phyloP scores from a whole-genome alignment of 2,888 invertebrate species.

The Helicoverpa assulta region DNA sequence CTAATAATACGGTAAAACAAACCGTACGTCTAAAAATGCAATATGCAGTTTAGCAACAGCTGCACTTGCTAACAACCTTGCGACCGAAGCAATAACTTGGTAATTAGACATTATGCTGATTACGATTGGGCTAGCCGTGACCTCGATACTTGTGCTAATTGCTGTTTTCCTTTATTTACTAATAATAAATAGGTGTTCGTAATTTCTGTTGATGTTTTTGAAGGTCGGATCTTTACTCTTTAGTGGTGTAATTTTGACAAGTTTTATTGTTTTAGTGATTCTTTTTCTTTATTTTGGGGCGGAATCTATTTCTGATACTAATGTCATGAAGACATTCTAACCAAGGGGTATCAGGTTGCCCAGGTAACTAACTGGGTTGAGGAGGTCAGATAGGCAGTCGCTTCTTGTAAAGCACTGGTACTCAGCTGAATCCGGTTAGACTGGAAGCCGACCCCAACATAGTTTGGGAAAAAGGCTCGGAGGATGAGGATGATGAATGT shows the following conservation, averaged over 20 bases:
- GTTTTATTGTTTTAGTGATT: background rate
- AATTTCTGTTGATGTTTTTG: slow-evolving; percentile 32
- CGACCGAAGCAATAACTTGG: slow-evolving; percentile 55
- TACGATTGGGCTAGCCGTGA: slow-evolving; percentile 60
- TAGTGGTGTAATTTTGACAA: background rate
- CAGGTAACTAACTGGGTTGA: too few species aligned
- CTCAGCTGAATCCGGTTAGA: too few species aligned
- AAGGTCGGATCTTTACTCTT: background rate
- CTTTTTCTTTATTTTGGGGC: too few species aligned
- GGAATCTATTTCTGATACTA: too few species aligned
- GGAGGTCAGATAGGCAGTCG: too few species aligned
- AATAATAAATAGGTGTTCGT: slow-evolving; percentile 15
- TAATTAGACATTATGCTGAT: slow-evolving; percentile 56
- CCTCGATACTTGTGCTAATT: slow-evolving; percentile 66
- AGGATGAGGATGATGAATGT: too few species aligned
- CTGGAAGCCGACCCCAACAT: too few species aligned
- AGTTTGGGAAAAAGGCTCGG: too few species aligned
- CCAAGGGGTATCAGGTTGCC: too few species aligned
- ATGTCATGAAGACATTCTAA: too few species aligned
- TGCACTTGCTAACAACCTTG: slow-evolving; percentile 65
- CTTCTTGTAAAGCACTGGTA: too few species aligned
- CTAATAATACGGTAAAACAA: slow-evolving; percentile 21
- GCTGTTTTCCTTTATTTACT: slow-evolving; percentile 35
- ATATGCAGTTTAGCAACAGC: slow-evolving; percentile 49
- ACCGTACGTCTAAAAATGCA: slow-evolving; percentile 30